These are phyloP conservation scores for Aphelinus atriplicis DNA, from an alignment of 1,140 invertebrate genomes.

Conservation along the genomic window DNA sequence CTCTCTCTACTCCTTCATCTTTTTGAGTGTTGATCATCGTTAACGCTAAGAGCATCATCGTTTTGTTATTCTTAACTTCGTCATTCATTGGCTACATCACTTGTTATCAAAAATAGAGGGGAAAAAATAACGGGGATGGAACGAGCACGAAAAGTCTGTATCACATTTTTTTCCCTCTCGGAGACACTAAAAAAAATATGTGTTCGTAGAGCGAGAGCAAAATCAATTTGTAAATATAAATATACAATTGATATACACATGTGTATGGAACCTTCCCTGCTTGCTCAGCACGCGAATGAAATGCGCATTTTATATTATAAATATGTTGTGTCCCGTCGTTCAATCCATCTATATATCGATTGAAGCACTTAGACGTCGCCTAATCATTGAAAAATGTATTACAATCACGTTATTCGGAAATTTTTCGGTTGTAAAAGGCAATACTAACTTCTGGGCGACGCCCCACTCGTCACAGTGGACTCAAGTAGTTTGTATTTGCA, in stretches of 20 bases:
- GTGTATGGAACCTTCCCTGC: conserved; percentile 33
- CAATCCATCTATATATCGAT: conserved; percentile 31
- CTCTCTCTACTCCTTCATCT: too few species aligned
- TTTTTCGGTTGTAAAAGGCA: not conserved
- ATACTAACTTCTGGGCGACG: conserved; percentile 49
- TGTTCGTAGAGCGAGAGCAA: conserved; percentile 20
- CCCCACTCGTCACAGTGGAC: conserved; percentile 53
- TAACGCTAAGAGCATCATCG: not conserved
- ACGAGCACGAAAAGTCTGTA: conserved; percentile 20
- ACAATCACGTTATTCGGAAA: conserved; percentile 3
- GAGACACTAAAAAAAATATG: conserved; percentile 20
- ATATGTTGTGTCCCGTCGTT: conserved; percentile 46
- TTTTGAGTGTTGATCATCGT: not conserved
- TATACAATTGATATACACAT: not conserved
- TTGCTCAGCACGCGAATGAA: conserved; percentile 43
- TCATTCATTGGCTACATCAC: not conserved
- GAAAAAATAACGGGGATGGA: conserved; percentile 4
- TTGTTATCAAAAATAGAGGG: not conserved
- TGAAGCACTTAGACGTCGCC: conserved; percentile 50
- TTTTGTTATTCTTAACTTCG: conserved; percentile 2
- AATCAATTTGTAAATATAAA: conserved; percentile 1
- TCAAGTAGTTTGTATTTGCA: conserved; percentile 50
- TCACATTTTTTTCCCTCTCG: conserved; percentile 6
- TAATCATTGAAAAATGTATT: conserved; percentile 38
- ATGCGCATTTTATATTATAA: conserved; percentile 49